Percentiles rank a stretch among this genome's conserved stretches.
These are phyloP conservation scores for Diplodus puntazzo DNA, from an alignment of 2,797 vertebrate species.

Conservation along the genomic window DNA sequence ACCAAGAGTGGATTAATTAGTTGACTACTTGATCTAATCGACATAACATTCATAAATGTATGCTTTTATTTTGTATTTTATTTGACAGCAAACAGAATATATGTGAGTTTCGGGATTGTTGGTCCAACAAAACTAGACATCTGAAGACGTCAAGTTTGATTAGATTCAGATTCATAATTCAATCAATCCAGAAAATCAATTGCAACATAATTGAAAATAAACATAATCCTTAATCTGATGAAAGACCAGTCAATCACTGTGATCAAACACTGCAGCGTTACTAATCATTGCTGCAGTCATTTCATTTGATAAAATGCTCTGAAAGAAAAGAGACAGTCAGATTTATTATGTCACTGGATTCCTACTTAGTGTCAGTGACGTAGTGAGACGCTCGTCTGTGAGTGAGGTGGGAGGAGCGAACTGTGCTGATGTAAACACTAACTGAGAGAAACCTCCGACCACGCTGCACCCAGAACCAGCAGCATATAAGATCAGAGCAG, in stretches of 20 bases:
- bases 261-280: neutral
- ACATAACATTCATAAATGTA: neutral
- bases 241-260: neutral
- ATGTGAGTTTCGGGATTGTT: neutral
- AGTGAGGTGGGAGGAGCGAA: conserved; percentile 34
- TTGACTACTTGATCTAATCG: no score
- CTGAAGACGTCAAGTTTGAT: neutral
- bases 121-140: neutral
- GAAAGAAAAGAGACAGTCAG: neutral
- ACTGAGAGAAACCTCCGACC: conserved; percentile 1
- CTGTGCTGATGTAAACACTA: conserved; percentile 12
- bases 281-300: neutral
- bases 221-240: neutral
- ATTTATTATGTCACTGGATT: neutral
- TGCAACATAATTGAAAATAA: neutral
- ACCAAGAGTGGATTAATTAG: no score
- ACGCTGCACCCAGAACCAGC: conserved; percentile 5
- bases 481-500: neutral
- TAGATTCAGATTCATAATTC: no score
- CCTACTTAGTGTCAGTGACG: neutral
- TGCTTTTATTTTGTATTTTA: neutral
- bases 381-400: neutral
- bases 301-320: neutral
- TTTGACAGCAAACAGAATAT: neutral
- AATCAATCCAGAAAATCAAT: neutral